Conservation (phyloP, 2,888 invertebrate species). For the Erpobdella octoculata region DNA sequence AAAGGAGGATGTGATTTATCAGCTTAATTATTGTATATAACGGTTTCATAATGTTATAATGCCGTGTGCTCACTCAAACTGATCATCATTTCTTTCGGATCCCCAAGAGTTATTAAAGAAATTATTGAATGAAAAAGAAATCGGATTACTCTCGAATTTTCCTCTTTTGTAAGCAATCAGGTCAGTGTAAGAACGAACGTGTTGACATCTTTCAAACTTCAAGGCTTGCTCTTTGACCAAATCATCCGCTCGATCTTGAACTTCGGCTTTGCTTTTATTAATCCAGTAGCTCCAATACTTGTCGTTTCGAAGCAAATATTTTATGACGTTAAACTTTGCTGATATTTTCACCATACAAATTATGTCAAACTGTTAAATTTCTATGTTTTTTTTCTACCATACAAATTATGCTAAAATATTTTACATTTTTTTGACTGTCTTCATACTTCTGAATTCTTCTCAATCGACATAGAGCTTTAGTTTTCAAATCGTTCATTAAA, state of each 20-base stretch:
- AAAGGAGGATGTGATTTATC: no score
- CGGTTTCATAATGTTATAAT: no score
- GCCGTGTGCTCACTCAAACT: no score
- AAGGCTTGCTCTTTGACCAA: background rate
- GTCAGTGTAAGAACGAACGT: background rate
- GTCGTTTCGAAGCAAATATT: background rate
- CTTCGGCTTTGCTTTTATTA: background rate
- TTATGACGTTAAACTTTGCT: background rate
- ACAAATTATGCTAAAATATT: background rate
- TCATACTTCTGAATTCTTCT: slow-evolving; percentile 24
- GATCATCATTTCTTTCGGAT: no score
- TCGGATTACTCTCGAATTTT: background rate
- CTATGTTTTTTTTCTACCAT: background rate
- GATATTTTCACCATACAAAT: background rate
- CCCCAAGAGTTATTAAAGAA: no score
- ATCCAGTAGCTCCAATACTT: slow-evolving; percentile 10
- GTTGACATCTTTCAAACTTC: slow-evolving; percentile 1
- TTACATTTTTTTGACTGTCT: no score
- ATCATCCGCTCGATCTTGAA: slow-evolving; percentile 13
- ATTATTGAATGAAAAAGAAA: no score
- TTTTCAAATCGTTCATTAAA: slow-evolving; percentile 10
- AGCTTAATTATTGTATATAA: no score
- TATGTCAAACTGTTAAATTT: background rate
- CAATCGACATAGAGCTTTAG: slow-evolving; percentile 20
- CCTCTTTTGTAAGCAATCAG: background rate